Evolutionary conservation across 2,797 vertebrate genomes (phyloP).

Genomic region (Tokudaia tokunoshimensis): DNA sequence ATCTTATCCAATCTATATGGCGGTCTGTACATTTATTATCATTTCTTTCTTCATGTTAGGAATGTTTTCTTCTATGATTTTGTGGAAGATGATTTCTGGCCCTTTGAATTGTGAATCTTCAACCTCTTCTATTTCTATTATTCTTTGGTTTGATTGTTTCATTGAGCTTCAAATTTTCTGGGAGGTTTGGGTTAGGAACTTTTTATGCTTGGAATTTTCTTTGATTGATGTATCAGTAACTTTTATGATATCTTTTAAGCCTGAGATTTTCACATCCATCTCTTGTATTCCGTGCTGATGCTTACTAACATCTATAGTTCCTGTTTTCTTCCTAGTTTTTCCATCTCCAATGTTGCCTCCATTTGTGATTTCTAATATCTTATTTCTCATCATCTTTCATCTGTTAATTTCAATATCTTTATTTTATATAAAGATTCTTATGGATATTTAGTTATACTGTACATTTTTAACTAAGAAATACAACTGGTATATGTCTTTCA

Average conservation of each 20-base stretch:
- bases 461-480: not conserved
- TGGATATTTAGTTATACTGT: not conserved
- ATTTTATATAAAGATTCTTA: not conserved
- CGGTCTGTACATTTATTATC: not conserved
- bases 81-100: not conserved
- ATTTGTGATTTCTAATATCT: not conserved
- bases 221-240: not conserved
- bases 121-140: not conserved
- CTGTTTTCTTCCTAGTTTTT: not conserved
- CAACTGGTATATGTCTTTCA: not conserved
- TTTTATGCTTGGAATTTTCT: not conserved
- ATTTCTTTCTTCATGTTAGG: not conserved
- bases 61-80: not conserved
- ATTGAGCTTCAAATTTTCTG: not conserved
- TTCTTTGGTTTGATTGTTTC: not conserved
- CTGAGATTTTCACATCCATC: not conserved
- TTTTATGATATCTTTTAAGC: not conserved
- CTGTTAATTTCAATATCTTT: not conserved
- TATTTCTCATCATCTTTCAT: not conserved
- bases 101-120: not conserved
- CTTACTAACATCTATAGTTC: not conserved
- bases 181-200: rapidly evolving
- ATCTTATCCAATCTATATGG: not conserved
- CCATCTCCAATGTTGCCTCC: not conserved
- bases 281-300: not conserved